phyloP scores from a whole-genome alignment of 1,140 invertebrate genomes.

The Drosophila ficusphila region DNA sequence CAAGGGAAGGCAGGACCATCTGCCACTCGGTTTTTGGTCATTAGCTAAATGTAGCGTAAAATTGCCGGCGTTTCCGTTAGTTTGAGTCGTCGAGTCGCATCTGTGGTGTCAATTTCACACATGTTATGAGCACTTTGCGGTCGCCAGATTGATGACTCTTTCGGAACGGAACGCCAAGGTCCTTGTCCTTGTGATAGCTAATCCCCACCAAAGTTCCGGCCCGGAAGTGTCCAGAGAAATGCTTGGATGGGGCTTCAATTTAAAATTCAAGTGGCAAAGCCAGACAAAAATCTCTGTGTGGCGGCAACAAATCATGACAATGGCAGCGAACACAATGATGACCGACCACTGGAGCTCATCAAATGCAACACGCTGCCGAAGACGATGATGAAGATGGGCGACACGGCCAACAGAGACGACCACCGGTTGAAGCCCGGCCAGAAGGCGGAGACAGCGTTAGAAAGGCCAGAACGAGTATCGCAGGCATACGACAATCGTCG shows the following conservation, averaged over 20 bases:
- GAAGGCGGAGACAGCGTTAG: slow-evolving; percentile 56
- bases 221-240: slow-evolving; percentile 57
- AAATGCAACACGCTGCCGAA: slow-evolving; percentile 60
- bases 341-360: slow-evolving; percentile 39
- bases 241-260: slow-evolving; percentile 9
- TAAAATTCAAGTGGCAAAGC: slow-evolving; percentile 67
- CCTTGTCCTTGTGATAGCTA: slow-evolving; percentile 49
- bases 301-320: slow-evolving; percentile 71
- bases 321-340: slow-evolving; percentile 45
- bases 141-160: slow-evolving; percentile 71
- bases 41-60: slow-evolving; percentile 80
- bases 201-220: slow-evolving; percentile 48
- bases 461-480: slow-evolving; percentile 46
- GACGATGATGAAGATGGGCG: slow-evolving; percentile 78
- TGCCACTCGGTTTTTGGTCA: slow-evolving; percentile 57
- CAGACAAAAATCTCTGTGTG: slow-evolving; percentile 35
- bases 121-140: slow-evolving; percentile 76
- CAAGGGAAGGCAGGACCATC: slow-evolving; percentile 33
- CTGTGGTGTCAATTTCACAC: slow-evolving; percentile 80
- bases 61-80: slow-evolving; percentile 61
- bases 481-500: slow-evolving; percentile 49
- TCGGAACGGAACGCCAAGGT: background rate
- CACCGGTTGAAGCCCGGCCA: slow-evolving; percentile 16
- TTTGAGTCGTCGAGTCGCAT: slow-evolving; percentile 44
- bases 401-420: slow-evolving; percentile 57